Base-by-base conservation (phyloP, 2,797 vertebrate genomes). In the Anolis apletophallus region DNA sequence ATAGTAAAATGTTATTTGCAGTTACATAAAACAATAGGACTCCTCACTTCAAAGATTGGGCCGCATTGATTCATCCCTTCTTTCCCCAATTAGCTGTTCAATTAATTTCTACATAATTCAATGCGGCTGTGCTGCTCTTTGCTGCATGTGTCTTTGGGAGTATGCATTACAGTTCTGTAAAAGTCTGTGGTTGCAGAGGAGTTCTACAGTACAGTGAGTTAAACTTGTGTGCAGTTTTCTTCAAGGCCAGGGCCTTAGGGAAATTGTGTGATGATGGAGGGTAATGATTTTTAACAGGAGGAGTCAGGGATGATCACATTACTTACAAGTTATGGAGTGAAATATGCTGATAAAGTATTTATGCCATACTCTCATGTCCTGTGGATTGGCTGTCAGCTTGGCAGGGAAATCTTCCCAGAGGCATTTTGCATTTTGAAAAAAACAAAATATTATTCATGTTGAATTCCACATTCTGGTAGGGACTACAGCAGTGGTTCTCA, bases 201-300 rank as follows among this genome's bases (percentile, higher is more conserved):
- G 16, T 57, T 85, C 52, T 36, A n/a, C 9, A 73, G 40, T 52
- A 14, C 21, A 80, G 76, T 21, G 61, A 64, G 57, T 74, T 64
- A 61, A 81, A 74, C 64, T 50, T 80, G 69, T 74, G 14, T 73
- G 57, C 17, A 61, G 10, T 80, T 73, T 29, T 73, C 69, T 73
- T 46, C 36, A 85, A 50, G 67, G 17, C 34, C 52, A 50, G 36
- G 84, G 29, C 84, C 84, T 80, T 73, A 36, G 68, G 77, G 78
- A 80, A 21, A 52, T 23, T 17, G 36, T 57, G 36, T 71, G 61
- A 78, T 54, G 74, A 69, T 78, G 74, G 64, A 78, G 74, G 11
- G 26, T 69, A 78, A 68, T 85, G 75, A 85, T 40, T 68, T 85
- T 72, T 80, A 80, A 85, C 68, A 80, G 84, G 46, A 81, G 46